phyloP scores from a whole-genome alignment of 2,113 vertebrate genomes.

The Forbesichthys agassizii region DNA sequence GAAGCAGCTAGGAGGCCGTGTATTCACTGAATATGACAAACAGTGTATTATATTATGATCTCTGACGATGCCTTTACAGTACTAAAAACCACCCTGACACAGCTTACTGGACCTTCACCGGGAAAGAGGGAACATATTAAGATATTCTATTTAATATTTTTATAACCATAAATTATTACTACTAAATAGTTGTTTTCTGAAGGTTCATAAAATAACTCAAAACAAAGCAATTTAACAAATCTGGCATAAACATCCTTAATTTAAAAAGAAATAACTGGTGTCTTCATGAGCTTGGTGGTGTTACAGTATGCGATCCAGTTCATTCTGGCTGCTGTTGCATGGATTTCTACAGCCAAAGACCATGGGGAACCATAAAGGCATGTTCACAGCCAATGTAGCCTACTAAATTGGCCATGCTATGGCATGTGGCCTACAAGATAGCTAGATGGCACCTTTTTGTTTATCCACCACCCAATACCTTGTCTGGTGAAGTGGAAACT shows the following conservation, averaged over 20 bases:
- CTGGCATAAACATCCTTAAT: slow-evolving; percentile 7
- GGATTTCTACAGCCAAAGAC: slow-evolving; percentile 37
- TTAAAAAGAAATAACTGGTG: neutral
- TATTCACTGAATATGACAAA: too few species aligned
- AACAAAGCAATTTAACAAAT: too few species aligned
- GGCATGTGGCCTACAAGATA: slow-evolving; percentile 64
- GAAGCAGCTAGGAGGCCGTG: too few species aligned
- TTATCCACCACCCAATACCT: slow-evolving; percentile 66
- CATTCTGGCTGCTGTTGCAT: neutral
- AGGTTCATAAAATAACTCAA: too few species aligned
- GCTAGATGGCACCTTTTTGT: slow-evolving; percentile 66
- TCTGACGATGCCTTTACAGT: too few species aligned
- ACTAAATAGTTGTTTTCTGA: too few species aligned
- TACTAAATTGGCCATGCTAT: slow-evolving; percentile 67
- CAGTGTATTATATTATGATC: too few species aligned
- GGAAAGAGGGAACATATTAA: slow-evolving; percentile 23
- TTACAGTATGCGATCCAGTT: neutral
- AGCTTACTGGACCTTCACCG: slow-evolving; percentile 45
- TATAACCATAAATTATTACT: too few species aligned
- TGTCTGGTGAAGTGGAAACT: slow-evolving; percentile 64
- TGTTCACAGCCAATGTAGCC: slow-evolving; percentile 40
- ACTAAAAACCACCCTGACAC: neutral
- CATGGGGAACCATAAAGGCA: slow-evolving; percentile 45
- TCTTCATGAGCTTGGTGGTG: neutral
- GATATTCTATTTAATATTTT: too few species aligned